A percentile compares a stretch with the other conserved stretches of the same genome.
Evolutionary conservation across 92 coral and sea anemone species (phyloP).

Genomic region (Zoanthus sansibaricus): DNA sequence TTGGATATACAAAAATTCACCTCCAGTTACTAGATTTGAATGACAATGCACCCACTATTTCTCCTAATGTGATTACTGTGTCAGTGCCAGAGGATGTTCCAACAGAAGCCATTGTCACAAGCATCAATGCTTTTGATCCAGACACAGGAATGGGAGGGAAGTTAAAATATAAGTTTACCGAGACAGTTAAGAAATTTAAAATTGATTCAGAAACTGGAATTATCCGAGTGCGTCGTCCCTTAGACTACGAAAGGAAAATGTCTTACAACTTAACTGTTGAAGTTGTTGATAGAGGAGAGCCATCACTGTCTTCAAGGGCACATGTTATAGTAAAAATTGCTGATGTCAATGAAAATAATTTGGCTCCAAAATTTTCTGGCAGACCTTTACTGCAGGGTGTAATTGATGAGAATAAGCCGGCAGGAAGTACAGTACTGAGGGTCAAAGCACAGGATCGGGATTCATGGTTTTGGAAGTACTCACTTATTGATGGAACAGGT

Average conservation of each 20-base stretch:
- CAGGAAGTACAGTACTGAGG: conserved; percentile 67
- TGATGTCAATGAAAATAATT: conserved; percentile 77
- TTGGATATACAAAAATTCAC: conserved; percentile 60
- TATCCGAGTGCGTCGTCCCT: conserved; percentile 74
- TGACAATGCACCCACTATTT: conserved; percentile 82
- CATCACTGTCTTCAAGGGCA: conserved; percentile 64
- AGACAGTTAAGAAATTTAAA: conserved; percentile 72
- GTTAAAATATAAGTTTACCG: conserved; percentile 54
- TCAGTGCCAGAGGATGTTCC: conserved; percentile 86
- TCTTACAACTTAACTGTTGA: conserved; percentile 79
- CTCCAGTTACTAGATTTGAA: conserved; percentile 79
- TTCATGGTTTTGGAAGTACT: conserved; percentile 78
- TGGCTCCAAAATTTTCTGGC: conserved; percentile 69
- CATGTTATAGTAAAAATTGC: conserved; percentile 70
- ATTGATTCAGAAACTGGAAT: conserved; percentile 88
- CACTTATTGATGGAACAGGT: conserved; percentile 98
- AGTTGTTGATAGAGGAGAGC: conserved; percentile 82
- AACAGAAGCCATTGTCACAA: conserved; percentile 74
- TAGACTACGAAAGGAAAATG: conserved; percentile 64
- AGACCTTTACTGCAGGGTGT: conserved; percentile 58
- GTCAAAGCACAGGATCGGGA: conserved; percentile 63
- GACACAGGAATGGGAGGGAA: conserved; percentile 87
- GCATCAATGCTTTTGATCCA: conserved; percentile 80
- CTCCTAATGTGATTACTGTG: conserved; percentile 65
- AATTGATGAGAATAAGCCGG: conserved; percentile 73